Percentiles rank a stretch among this genome's conserved stretches.
These are phyloP conservation scores for Equus quagga DNA, from an alignment of 2,113 vertebrate genomes.

Conservation along the genomic window DNA sequence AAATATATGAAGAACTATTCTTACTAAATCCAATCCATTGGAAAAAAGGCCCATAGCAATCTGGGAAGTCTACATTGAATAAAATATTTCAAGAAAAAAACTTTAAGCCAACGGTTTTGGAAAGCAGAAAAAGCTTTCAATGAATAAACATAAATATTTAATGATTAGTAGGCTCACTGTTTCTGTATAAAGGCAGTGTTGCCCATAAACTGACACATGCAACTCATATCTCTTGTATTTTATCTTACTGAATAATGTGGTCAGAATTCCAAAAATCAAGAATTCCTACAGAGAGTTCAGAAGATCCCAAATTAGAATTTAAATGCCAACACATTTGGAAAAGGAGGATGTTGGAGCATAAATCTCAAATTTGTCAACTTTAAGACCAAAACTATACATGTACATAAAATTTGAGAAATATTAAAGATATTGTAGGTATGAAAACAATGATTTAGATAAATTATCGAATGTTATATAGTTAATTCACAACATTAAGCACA, in stretches of 20 bases:
- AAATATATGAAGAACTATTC: slow-evolving; percentile 35
- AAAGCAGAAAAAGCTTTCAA: neutral
- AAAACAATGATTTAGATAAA: neutral
- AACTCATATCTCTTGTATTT: neutral
- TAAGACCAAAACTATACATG: neutral
- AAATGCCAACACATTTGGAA: neutral
- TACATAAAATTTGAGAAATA: neutral
- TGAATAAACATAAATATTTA: slow-evolving; percentile 4
- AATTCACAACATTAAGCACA: neutral
- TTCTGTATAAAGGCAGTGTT: neutral
- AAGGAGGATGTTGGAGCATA: neutral
- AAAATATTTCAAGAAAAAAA: slow-evolving; percentile 35
- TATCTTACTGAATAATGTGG: neutral
- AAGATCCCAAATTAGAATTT: slow-evolving; percentile 3
- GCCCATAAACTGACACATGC: neutral
- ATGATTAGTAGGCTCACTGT: neutral
- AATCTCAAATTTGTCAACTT: neutral
- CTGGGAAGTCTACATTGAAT: neutral
- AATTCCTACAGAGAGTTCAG: neutral
- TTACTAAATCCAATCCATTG: neutral
- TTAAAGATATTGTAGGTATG: neutral
- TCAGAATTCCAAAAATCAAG: neutral
- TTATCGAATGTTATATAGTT: neutral
- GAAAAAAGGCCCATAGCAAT: neutral
- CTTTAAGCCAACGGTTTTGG: neutral